Evolutionary conservation across 2,888 invertebrate genomes (phyloP).

Genomic region (Acrobasis consociella): DNA sequence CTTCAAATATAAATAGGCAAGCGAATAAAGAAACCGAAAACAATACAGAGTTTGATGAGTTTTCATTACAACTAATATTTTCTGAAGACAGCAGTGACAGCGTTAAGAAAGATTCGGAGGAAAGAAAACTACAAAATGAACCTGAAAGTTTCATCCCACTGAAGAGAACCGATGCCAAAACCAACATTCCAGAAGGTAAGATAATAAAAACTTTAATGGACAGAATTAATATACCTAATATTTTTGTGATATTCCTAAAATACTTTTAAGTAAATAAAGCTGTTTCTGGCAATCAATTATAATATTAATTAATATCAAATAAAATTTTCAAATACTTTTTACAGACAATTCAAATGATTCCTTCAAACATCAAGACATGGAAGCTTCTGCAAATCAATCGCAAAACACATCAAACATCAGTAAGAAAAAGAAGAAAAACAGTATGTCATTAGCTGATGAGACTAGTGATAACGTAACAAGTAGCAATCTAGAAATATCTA

Average conservation of each 20-base stretch:
- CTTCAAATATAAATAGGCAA: too few species aligned
- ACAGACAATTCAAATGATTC: neutral
- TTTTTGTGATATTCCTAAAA: too few species aligned
- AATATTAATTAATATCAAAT: too few species aligned
- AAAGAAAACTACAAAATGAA: constrained; percentile 29
- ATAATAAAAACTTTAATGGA: too few species aligned
- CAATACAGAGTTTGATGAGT: constrained; percentile 38
- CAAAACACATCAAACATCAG: constrained; percentile 23
- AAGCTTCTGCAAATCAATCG: constrained; percentile 6
- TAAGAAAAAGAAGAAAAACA: constrained; percentile 35
- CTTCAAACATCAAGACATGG: neutral
- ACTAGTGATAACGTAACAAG: neutral
- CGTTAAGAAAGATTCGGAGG: constrained; percentile 35
- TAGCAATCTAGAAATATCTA: constrained; percentile 9
- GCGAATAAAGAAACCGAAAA: constrained; percentile 28
- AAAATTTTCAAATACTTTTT: too few species aligned
- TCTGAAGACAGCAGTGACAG: constrained; percentile 66
- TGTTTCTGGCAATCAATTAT: too few species aligned
- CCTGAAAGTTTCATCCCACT: constrained; percentile 55
- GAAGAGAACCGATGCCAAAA: constrained; percentile 58
- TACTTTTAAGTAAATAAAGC: too few species aligned
- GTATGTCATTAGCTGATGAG: neutral
- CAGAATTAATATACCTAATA: too few species aligned
- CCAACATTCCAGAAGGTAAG: constrained; percentile 43
- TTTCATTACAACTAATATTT: constrained; percentile 63